A percentile compares a stretch with the other conserved stretches of the same genome.
Evolutionary conservation across 2,888 invertebrate species (phyloP).

Genomic region (Agriopis marginaria): DNA sequence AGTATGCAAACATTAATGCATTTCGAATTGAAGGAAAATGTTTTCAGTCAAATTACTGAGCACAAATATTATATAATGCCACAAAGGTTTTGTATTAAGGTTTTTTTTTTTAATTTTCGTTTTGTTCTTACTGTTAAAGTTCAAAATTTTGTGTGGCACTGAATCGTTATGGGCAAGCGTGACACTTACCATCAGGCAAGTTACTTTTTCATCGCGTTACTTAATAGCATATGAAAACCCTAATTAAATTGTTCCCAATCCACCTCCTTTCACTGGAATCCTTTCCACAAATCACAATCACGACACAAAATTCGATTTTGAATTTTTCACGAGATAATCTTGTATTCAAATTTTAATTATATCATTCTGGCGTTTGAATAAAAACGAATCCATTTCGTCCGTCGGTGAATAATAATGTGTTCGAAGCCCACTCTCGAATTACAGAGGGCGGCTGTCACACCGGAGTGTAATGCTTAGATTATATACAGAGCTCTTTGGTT

Average conservation of each 20-base stretch:
- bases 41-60: too few species aligned
- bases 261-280: slow-evolving; percentile 27
- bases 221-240: too few species aligned
- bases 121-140: too few species aligned
- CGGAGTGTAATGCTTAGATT: slow-evolving; percentile 56
- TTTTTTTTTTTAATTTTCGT: too few species aligned
- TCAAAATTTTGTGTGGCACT: too few species aligned
- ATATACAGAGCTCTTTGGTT: neutral
- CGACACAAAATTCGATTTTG: slow-evolving; percentile 67
- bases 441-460: slow-evolving; percentile 61
- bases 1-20: too few species aligned
- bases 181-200: too few species aligned
- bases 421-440: slow-evolving; percentile 66
- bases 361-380: slow-evolving; percentile 84
- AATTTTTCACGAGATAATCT: slow-evolving; percentile 81
- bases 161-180: too few species aligned
- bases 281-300: slow-evolving; percentile 54
- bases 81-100: too few species aligned
- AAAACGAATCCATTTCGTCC: slow-evolving; percentile 81
- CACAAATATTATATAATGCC: too few species aligned
- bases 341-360: slow-evolving; percentile 86
- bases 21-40: too few species aligned
- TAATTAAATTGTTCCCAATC: slow-evolving; percentile 5
- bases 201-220: too few species aligned
- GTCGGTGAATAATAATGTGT: slow-evolving; percentile 81